A percentile compares a stretch with the other conserved stretches of the same genome.
Conservation (phyloP, 2,888 invertebrate genomes). For the Onchidella celtica region DNA sequence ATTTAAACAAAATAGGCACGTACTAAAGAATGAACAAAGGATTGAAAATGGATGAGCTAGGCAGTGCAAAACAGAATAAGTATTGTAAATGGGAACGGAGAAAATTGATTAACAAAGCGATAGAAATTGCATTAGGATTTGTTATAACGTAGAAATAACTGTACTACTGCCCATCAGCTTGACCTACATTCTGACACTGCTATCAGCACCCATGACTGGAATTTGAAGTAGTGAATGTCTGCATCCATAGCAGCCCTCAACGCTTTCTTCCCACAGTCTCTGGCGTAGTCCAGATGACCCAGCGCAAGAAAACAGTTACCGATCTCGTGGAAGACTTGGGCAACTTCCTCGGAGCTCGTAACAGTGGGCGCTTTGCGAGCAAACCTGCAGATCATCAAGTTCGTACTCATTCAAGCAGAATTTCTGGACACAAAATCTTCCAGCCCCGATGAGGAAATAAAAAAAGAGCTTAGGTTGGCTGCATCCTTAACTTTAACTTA, state of each 20-base stretch:
- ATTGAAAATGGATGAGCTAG: too few species aligned
- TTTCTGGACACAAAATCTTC: too few species aligned
- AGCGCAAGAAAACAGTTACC: slow-evolving; percentile 80
- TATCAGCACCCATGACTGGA: slow-evolving; percentile 74
- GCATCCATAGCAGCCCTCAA: slow-evolving; percentile 67
- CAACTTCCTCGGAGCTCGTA: slow-evolving; percentile 58
- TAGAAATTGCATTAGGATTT: too few species aligned
- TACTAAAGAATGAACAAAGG: too few species aligned
- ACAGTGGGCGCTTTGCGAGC: slow-evolving; percentile 50
- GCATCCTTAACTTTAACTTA: too few species aligned
- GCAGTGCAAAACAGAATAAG: too few species aligned
- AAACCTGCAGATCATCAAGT: slow-evolving; percentile 29
- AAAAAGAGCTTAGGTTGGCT: background rate
- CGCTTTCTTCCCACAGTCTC: slow-evolving; percentile 73
- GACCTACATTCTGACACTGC: slow-evolving; percentile 73
- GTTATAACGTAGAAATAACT: too few species aligned
- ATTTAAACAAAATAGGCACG: too few species aligned
- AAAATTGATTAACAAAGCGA: too few species aligned
- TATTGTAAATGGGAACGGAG: too few species aligned
- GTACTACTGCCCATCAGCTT: too few species aligned
- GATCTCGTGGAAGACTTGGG: slow-evolving; percentile 79
- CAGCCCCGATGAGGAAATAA: background rate
- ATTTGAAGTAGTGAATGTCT: slow-evolving; percentile 68
- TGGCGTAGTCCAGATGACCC: slow-evolving; percentile 68
- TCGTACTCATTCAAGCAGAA: background rate